Evolutionary conservation across 2,797 vertebrate genomes (phyloP).

Genomic region (Mormyrus proboscirostris): DNA sequence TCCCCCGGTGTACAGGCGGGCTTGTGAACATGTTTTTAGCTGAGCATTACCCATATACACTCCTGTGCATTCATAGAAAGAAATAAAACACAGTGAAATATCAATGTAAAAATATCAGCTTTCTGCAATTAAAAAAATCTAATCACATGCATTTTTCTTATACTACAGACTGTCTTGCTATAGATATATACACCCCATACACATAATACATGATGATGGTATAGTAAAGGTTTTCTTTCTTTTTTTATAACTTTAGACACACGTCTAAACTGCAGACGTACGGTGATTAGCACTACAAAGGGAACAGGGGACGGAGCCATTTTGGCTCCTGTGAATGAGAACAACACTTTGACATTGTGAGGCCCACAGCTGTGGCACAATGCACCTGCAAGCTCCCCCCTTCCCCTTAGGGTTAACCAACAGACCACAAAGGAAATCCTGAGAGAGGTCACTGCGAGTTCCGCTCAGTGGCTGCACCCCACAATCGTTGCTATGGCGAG

Average conservation of each 20-base stretch:
- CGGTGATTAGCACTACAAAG: background rate
- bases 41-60: background rate
- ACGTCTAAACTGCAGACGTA: background rate
- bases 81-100: background rate
- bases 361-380: conserved; percentile 10
- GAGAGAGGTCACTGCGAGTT: conserved; percentile 31
- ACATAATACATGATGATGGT: background rate
- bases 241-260: background rate
- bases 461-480: conserved; percentile 52
- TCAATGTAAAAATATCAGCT: background rate
- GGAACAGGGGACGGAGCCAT: background rate
- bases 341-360: background rate
- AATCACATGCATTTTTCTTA: background rate
- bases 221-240: background rate
- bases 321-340: background rate
- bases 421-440: conserved; percentile 47
- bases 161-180: background rate
- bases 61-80: background rate
- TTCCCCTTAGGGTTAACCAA: conserved; percentile 51
- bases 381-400: conserved; percentile 32
- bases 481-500: conserved; percentile 49
- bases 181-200: background rate
- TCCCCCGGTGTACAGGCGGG: background rate
- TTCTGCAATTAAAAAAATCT: background rate
- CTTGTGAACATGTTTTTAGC: background rate